phyloP scores from a whole-genome alignment of 2,888 invertebrate species.

The Gortyna flavago region DNA sequence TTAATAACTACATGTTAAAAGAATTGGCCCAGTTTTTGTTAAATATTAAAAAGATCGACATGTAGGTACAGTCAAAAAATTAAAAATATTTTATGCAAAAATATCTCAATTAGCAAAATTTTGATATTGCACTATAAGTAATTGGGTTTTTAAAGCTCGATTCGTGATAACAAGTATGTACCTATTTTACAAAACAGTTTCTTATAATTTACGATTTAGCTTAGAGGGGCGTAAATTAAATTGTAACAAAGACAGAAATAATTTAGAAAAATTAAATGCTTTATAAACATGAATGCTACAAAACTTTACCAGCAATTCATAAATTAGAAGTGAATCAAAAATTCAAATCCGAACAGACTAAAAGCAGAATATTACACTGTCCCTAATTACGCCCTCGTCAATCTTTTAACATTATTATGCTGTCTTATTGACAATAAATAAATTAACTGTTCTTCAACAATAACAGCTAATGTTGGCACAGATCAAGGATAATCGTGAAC shows the following conservation, averaged over 20 bases:
- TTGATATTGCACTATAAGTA: constrained; percentile 68
- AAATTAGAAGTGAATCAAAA: constrained; percentile 32
- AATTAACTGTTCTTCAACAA: constrained; percentile 57
- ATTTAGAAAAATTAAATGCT: constrained; percentile 49
- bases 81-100: constrained; percentile 55
- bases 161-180: constrained; percentile 64
- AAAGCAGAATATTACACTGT: constrained; percentile 46
- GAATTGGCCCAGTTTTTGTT: constrained; percentile 63
- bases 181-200: constrained; percentile 53
- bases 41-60: constrained; percentile 43
- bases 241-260: constrained; percentile 23
- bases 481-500: constrained; percentile 38
- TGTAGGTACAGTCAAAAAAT: constrained; percentile 42
- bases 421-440: constrained; percentile 53
- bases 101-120: constrained; percentile 53
- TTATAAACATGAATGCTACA: constrained; percentile 40
- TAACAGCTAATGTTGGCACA: constrained; percentile 64
- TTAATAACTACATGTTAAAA: constrained; percentile 50
- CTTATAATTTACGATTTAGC: constrained; percentile 52
- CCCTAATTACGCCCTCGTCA: constrained; percentile 51
- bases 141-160: constrained; percentile 68
- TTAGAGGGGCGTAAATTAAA: constrained; percentile 41
- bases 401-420: constrained; percentile 58
- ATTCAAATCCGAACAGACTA: constrained; percentile 21
- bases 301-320: constrained; percentile 46